phyloP scores from a whole-genome alignment of 2,113 vertebrate species.

The Myrmecophaga tridactyla region DNA sequence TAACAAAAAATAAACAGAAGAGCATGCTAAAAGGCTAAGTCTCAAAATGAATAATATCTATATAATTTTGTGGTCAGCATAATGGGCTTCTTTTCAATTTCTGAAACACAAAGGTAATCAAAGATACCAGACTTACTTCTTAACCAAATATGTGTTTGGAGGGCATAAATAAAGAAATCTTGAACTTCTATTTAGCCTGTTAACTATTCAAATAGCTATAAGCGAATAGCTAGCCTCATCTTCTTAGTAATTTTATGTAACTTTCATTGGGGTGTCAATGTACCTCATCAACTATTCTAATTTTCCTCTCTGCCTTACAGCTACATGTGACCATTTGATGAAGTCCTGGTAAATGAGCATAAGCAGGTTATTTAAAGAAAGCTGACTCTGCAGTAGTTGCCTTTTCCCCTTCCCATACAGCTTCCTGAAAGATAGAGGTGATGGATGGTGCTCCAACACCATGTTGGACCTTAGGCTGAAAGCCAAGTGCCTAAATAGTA shows the following conservation, averaged over 20 bases:
- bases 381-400: not conserved
- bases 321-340: not conserved
- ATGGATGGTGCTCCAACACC: not conserved
- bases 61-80: not conserved
- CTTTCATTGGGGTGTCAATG: not conserved
- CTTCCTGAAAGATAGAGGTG: not conserved
- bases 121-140: not conserved
- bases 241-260: not conserved
- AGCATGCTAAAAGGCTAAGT: not conserved
- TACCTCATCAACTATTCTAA: not conserved
- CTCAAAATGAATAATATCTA: not conserved
- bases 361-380: not conserved
- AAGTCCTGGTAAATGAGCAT: not conserved
- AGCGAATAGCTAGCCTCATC: not conserved
- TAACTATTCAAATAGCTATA: not conserved
- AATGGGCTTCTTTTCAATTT: not conserved
- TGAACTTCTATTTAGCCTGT: not conserved
- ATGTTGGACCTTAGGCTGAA: not conserved
- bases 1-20: not conserved
- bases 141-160: not conserved
- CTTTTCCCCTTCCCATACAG: not conserved
- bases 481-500: not conserved
- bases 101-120: not conserved
- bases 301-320: not conserved
- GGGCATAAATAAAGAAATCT: not conserved